Evolutionary conservation across 2,113 vertebrate species (phyloP).

Genomic region (Daubentonia madagascariensis): DNA sequence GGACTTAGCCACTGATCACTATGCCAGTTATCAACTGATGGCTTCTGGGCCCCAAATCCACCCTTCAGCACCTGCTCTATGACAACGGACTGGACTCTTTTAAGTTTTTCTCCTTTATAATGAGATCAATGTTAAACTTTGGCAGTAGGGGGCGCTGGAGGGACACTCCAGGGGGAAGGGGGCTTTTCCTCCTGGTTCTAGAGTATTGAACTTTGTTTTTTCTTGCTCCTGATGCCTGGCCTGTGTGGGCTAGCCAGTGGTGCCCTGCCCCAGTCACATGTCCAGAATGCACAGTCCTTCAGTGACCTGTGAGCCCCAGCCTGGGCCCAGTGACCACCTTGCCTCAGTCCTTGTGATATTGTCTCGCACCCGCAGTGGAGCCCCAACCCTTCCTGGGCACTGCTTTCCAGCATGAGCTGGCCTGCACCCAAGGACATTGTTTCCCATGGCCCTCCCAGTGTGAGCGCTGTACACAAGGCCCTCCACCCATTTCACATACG

Average conservation of each 20-base stretch:
- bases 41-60: not conserved
- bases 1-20: not conserved
- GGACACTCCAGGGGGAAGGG: not conserved
- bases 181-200: not conserved
- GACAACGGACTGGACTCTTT: not conserved
- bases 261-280: not conserved
- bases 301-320: not conserved
- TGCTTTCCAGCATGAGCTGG: not conserved
- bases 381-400: not conserved
- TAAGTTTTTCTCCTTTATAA: not conserved
- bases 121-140: not conserved
- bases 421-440: not conserved
- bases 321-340: not conserved
- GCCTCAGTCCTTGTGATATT: not conserved
- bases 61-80: not conserved
- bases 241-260: too few relatives aligned
- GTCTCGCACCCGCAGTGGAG: not conserved
- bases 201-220: not conserved
- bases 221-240: not conserved
- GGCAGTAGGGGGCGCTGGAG: conserved; percentile 36
- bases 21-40: not conserved
- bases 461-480: not conserved
- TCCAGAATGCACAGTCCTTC: not conserved
- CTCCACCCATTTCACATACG: not conserved
- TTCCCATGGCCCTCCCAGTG: fast-evolving